Percentiles rank a stretch among this genome's conserved stretches.
These are phyloP conservation scores for Semaprochilodus insignis DNA, from an alignment of 2,797 vertebrate genomes.

Conservation along the genomic window DNA sequence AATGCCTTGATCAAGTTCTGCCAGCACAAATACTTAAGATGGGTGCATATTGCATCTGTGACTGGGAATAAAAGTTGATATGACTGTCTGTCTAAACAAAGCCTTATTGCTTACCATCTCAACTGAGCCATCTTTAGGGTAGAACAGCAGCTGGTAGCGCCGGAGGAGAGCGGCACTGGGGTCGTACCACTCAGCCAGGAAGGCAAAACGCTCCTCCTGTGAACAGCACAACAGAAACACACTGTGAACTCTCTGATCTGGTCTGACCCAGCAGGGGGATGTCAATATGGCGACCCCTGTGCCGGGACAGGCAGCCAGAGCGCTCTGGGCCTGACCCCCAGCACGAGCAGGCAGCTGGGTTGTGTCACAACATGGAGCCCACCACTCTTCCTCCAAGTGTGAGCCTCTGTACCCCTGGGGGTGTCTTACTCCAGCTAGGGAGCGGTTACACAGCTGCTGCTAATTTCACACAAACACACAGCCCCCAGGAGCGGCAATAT, in stretches of 20 bases:
- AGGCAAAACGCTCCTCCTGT: constrained; percentile 89
- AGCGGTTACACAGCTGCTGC: constrained; percentile 40
- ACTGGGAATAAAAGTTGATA: neutral
- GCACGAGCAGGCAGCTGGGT: constrained; percentile 50
- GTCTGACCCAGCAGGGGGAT: constrained; percentile 27
- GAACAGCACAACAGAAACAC: constrained; percentile 47
- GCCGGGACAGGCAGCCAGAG: constrained; percentile 37
- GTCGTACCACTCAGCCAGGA: constrained; percentile 94
- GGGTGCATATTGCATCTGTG: neutral
- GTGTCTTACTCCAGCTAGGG: neutral
- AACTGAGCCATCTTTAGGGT: constrained; percentile 89
- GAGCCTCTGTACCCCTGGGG: constrained; percentile 25
- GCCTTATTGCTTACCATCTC: constrained; percentile 86
- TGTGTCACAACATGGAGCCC: constrained; percentile 38
- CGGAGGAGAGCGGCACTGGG: constrained; percentile 86
- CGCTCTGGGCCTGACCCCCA: constrained; percentile 43
- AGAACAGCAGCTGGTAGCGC: constrained; percentile 91
- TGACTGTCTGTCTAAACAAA: neutral
- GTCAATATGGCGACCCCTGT: constrained; percentile 34
- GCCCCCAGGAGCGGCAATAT: constrained; percentile 3
- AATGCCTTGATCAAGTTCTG: neutral
- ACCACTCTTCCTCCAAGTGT: constrained; percentile 30
- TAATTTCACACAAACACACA: constrained; percentile 38
- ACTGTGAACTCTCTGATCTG: constrained; percentile 43
- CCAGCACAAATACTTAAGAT: neutral